phyloP scores from a whole-genome alignment of 2,888 invertebrate genomes.

The Lasioglossum vierecki region DNA sequence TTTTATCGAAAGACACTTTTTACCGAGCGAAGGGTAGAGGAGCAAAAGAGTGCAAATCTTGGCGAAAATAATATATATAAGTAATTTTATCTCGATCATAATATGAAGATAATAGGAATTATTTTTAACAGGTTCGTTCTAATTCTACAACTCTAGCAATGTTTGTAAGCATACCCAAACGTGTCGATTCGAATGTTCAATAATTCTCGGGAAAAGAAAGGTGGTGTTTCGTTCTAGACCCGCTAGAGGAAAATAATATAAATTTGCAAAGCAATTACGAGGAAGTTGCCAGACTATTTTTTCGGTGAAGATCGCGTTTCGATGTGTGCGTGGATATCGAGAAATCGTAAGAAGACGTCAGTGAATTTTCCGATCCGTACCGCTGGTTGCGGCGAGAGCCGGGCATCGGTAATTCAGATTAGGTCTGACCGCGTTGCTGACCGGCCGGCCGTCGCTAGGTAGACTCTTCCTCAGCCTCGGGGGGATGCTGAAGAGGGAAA shows the following conservation, averaged over 20 bases:
- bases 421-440: slow-evolving; percentile 71
- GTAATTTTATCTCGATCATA: too few species aligned
- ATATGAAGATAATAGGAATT: too few species aligned
- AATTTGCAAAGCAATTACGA: background rate
- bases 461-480: slow-evolving; percentile 43
- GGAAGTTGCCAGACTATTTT: background rate
- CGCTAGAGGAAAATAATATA: too few species aligned
- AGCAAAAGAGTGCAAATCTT: background rate
- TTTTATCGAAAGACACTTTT: too few species aligned
- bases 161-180: too few species aligned
- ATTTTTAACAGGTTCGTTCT: too few species aligned
- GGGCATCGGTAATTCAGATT: slow-evolving; percentile 70
- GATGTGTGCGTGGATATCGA: background rate
- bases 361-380: slow-evolving; percentile 48
- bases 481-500: slow-evolving; percentile 63
- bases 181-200: too few species aligned
- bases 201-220: too few species aligned
- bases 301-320: background rate
- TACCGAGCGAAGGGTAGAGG: too few species aligned
- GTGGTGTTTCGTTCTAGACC: too few species aligned
- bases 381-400: background rate
- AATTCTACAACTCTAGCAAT: too few species aligned
- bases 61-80: background rate
- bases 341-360: slow-evolving; percentile 35
- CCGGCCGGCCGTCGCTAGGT: slow-evolving; percentile 64